phyloP scores from a whole-genome alignment of 2,113 vertebrate genomes.

The Prionailurus bengalensis region DNA sequence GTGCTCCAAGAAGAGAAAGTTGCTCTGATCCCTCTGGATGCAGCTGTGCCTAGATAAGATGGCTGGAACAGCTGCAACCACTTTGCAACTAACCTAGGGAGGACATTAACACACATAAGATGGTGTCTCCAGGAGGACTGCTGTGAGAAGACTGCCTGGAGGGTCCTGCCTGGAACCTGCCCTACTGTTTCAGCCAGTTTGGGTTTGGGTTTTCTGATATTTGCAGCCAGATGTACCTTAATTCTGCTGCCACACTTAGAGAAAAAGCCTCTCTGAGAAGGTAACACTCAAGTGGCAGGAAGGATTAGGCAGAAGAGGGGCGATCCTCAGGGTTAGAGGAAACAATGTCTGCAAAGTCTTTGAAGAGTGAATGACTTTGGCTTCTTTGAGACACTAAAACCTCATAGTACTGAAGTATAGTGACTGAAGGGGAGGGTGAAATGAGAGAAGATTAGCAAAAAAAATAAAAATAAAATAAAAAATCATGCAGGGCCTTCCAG shows the following conservation, averaged over 20 bases:
- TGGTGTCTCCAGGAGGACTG: background rate
- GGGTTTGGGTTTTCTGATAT: conserved; percentile 21
- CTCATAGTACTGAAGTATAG: background rate
- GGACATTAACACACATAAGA: background rate
- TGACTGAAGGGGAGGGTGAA: background rate
- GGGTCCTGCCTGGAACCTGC: background rate
- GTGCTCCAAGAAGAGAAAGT: background rate
- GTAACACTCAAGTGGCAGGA: background rate
- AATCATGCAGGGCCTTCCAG: background rate
- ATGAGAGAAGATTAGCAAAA: conserved; percentile 22
- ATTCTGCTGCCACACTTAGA: background rate
- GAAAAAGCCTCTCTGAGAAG: conserved; percentile 5
- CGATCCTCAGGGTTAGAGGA: background rate
- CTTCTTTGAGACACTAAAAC: background rate
- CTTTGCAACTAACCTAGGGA: background rate
- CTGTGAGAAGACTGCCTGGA: background rate
- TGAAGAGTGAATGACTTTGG: background rate
- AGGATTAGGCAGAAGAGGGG: background rate
- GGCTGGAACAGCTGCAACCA: background rate
- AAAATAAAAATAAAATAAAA: background rate
- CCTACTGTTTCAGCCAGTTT: background rate
- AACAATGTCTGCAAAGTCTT: background rate
- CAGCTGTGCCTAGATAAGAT: background rate
- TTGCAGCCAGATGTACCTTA: background rate
- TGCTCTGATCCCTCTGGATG: background rate